Percentiles rank a stretch among this genome's conserved stretches.
Conservation (phyloP, 23 tunicate genomes). For the Trididemnum miniatum region DNA sequence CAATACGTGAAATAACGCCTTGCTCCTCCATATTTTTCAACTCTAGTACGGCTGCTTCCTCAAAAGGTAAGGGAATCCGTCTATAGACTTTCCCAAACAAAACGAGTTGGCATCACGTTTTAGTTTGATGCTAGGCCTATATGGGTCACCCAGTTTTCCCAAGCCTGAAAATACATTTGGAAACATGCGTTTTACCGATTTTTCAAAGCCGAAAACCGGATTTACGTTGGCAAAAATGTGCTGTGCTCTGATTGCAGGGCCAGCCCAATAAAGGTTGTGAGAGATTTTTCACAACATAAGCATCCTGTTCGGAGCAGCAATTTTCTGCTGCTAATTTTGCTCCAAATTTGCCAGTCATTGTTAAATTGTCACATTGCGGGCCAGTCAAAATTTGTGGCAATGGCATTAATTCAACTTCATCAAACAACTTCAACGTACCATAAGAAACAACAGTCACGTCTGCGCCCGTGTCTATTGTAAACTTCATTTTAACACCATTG, state of each 20-base stretch:
- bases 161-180: slow-evolving; percentile 31
- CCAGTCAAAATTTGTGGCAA: slow-evolving; percentile 16
- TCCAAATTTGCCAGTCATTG: background rate
- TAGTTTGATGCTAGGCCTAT: slow-evolving; percentile 2
- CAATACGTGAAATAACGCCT: slow-evolving; percentile 29
- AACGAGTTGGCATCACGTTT: slow-evolving; percentile 37
- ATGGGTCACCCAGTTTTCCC: slow-evolving; percentile 22
- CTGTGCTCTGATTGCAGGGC: slow-evolving; percentile 18
- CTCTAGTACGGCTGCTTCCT: slow-evolving; percentile 5
- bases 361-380: slow-evolving; percentile 9
- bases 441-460: slow-evolving; percentile 2
- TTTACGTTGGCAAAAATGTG: background rate
- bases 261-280: slow-evolving; percentile 27
- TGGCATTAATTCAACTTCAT: background rate
- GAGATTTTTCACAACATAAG: slow-evolving; percentile 12
- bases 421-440: background rate
- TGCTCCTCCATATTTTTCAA: slow-evolving; percentile 24
- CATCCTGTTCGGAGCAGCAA: background rate
- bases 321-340: slow-evolving; percentile 1
- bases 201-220: background rate
- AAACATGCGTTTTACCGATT: slow-evolving; percentile 4
- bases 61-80: slow-evolving; percentile 29
- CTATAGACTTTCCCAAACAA: slow-evolving; percentile 41
- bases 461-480: slow-evolving; percentile 10
- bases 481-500: background rate